Evolutionary conservation across 2,888 invertebrate genomes (phyloP).

Genomic region (Pterostichus niger): DNA sequence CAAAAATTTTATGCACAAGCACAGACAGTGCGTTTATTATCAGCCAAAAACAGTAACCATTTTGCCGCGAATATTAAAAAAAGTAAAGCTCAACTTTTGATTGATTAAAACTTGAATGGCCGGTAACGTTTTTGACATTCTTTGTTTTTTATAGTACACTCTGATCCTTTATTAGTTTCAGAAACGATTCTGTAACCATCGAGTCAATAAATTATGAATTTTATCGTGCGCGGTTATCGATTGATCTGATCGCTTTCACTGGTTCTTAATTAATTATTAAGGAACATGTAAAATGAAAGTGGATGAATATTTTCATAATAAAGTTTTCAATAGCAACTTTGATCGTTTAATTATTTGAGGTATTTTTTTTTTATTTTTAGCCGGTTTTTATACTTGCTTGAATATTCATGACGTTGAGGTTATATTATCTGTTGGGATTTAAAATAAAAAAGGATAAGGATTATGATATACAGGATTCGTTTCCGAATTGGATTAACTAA

Average conservation of each 20-base stretch:
- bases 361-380: not conserved
- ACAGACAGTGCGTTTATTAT: slow-evolving; percentile 13
- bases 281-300: slow-evolving; percentile 34
- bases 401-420: no score
- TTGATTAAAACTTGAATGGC: slow-evolving; percentile 60
- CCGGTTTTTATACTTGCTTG: not conserved
- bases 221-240: slow-evolving; percentile 42
- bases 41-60: slow-evolving; percentile 32
- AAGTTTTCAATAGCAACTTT: slow-evolving; percentile 15
- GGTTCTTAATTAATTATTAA: slow-evolving; percentile 49
- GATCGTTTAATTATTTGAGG: not conserved
- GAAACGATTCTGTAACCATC: slow-evolving; percentile 28
- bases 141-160: slow-evolving; percentile 51
- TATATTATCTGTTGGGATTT: not conserved
- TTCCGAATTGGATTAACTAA: no score
- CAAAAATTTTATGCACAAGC: no score
- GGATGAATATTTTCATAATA: slow-evolving; percentile 24
- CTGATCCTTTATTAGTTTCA: slow-evolving; percentile 53
- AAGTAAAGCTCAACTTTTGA: slow-evolving; percentile 47
- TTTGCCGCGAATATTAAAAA: slow-evolving; percentile 50
- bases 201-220: slow-evolving; percentile 52
- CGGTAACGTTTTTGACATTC: slow-evolving; percentile 57
- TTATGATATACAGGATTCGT: no score
- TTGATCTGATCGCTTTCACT: slow-evolving; percentile 38
- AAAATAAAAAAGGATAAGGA: not conserved